Evolutionary conservation across 2,113 vertebrate genomes (phyloP), one percentile per base, ranked within the genome.

Genomic region (Neolamprologus sp.): DNA sequence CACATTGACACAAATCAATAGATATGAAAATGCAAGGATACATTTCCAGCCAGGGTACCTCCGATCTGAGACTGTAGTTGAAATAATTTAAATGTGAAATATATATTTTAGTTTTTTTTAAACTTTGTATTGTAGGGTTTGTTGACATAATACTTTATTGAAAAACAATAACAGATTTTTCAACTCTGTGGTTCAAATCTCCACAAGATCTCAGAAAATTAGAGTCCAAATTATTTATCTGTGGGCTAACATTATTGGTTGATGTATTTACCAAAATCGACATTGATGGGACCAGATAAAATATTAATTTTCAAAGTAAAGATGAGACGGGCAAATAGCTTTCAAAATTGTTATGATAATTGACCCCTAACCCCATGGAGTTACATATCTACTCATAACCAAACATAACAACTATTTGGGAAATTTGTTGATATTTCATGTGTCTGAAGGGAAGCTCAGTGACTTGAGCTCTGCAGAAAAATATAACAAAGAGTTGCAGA

Each of bases 281-380:
- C 68, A 75, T 5, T 0, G 23, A 28, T 47, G 6, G 23, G 0
- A 28, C 3, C 23, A 42, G 16, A 73, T 73, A 73, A 47, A 0
- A 17, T 26, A 0, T 28, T 7, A 0, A 26, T 73, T 45, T 45
- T 26, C n/a, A 45, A 10, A 45, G 37, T 45, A 26, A 26, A 26
- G 21, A 3, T 26, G 40, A 26, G 14, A 73, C 0, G 1, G 68
- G 21, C 1, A 73, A 26, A 26, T 23, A 45, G 3, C 21, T 17
- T 73, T 73, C 4, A 73, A 28, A 26, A 6, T 47, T 28, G 23
- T 45, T 45, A 26, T 26, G 65, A 71, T 42, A 26, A 42, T 17
- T 73, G 21, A 33, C 3, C 28, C 9, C 9, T 19, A 60, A 63
- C 58, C 17, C 58, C 31, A 35, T 35, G 58, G 31, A 65, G 60